A percentile compares a stretch with the other conserved stretches of the same genome.
These are phyloP conservation scores for Drosophila subquinaria DNA, from an alignment of 2,888 invertebrate genomes.

Conservation along the genomic window DNA sequence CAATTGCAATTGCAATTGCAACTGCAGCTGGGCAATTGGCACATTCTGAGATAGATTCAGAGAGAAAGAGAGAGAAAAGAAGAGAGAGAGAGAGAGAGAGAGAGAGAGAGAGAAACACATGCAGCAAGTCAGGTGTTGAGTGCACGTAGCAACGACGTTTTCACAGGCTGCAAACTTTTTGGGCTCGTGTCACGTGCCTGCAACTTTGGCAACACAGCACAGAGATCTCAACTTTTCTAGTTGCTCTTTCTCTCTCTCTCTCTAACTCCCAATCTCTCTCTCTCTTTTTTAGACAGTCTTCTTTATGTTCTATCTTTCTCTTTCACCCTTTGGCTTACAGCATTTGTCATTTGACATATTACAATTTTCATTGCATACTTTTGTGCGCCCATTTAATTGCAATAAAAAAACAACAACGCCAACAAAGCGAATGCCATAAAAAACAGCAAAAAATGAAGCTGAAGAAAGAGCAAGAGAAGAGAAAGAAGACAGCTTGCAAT, in stretches of 20 bases:
- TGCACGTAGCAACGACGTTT: constrained; percentile 52
- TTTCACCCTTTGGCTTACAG: constrained; percentile 26
- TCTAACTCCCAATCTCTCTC: not conserved
- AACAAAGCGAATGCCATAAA: constrained; percentile 25
- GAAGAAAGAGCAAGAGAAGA: not conserved
- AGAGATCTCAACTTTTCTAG: constrained; percentile 8
- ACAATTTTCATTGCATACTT: constrained; percentile 62
- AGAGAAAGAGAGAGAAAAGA: not conserved
- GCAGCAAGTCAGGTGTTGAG: constrained; percentile 55
- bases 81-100: not conserved
- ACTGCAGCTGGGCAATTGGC: constrained; percentile 29
- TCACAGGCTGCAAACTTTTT: constrained; percentile 27
- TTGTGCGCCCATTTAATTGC: constrained; percentile 72
- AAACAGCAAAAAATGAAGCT: not conserved
- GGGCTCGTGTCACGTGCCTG: constrained; percentile 37
- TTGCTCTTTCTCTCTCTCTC: not conserved
- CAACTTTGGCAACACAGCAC: constrained; percentile 23
- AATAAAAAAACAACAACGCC: constrained; percentile 28
- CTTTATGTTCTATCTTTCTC: not conserved
- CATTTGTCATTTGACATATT: constrained; percentile 38
- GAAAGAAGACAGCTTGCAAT: constrained; percentile 3
- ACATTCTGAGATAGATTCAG: not conserved
- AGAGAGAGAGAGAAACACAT: not conserved
- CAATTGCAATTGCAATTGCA: constrained; percentile 56
- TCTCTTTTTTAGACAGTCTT: not conserved